A percentile compares a stretch with the other conserved stretches of the same genome.
These are phyloP conservation scores for Pseudotriccus pelzelni DNA, from an alignment of 2,797 vertebrate genomes.

Conservation along the genomic window DNA sequence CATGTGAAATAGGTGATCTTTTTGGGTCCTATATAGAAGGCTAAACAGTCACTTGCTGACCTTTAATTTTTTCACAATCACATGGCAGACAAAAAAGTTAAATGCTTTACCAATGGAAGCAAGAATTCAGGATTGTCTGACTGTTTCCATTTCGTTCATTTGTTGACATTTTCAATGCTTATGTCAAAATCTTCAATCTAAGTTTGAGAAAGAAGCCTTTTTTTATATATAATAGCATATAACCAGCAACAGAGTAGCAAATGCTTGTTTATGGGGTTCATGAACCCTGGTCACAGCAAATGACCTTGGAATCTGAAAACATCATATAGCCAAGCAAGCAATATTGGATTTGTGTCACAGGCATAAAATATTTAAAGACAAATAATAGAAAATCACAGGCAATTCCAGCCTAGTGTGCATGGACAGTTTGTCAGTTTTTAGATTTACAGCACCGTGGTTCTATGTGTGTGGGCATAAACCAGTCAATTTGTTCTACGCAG, in stretches of 20 bases:
- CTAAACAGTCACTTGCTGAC: background rate
- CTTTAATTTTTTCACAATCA: background rate
- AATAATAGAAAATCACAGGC: constrained; percentile 51
- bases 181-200: background rate
- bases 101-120: background rate
- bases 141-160: background rate
- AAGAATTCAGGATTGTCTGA: background rate
- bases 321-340: constrained; percentile 17
- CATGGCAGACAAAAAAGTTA: background rate
- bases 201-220: background rate
- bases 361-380: constrained; percentile 65
- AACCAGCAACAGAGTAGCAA: background rate
- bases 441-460: constrained; percentile 27
- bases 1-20: background rate
- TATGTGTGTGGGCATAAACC: constrained; percentile 25
- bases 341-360: constrained; percentile 65
- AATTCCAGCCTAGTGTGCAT: background rate
- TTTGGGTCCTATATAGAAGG: background rate
- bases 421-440: constrained; percentile 37
- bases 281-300: constrained; percentile 15
- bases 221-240: background rate
- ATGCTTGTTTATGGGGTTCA: background rate
- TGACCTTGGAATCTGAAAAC: constrained; percentile 55
- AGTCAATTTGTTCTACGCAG: background rate
- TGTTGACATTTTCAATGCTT: background rate